A percentile compares a stretch with the other conserved stretches of the same genome.
Conservation (phyloP, 2,888 invertebrate genomes). For the Aleiodes leptofemur region DNA sequence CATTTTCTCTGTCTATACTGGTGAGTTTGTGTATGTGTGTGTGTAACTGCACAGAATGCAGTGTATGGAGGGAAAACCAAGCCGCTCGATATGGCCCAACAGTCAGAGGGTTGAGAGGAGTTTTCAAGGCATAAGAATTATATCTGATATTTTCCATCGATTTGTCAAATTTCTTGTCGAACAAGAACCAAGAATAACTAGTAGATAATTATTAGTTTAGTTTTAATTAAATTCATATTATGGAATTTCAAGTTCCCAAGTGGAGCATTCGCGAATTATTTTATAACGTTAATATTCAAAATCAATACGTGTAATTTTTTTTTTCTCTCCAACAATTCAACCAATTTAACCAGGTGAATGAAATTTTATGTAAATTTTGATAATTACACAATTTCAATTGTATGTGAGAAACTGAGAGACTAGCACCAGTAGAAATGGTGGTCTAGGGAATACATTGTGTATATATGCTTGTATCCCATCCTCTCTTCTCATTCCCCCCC, state of each 20-base stretch:
- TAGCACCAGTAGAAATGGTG: slow-evolving; percentile 9
- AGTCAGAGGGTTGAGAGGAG: background rate
- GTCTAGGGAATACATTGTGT: slow-evolving; percentile 29
- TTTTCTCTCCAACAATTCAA: background rate
- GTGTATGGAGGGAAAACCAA: background rate
- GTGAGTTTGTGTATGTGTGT: background rate
- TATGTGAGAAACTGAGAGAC: slow-evolving; percentile 18
- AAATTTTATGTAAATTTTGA: slow-evolving; percentile 35
- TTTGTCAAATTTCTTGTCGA: no score
- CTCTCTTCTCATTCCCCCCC: background rate
- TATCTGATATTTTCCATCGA: no score
- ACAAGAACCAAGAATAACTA: no score
- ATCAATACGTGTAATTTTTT: slow-evolving; percentile 6
- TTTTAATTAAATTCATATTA: no score
- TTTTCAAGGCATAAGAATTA: background rate
- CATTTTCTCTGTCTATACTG: background rate
- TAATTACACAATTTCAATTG: slow-evolving; percentile 32
- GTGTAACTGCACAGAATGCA: slow-evolving; percentile 17
- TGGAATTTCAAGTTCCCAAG: no score
- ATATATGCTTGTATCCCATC: slow-evolving; percentile 24
- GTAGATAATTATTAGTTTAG: no score
- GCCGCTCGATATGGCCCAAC: slow-evolving; percentile 39
- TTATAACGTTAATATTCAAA: slow-evolving; percentile 3
- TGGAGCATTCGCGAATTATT: background rate
- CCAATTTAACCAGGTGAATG: background rate